phyloP scores from a whole-genome alignment of 2,888 invertebrate genomes.

The Arrhopalites spinosus region DNA sequence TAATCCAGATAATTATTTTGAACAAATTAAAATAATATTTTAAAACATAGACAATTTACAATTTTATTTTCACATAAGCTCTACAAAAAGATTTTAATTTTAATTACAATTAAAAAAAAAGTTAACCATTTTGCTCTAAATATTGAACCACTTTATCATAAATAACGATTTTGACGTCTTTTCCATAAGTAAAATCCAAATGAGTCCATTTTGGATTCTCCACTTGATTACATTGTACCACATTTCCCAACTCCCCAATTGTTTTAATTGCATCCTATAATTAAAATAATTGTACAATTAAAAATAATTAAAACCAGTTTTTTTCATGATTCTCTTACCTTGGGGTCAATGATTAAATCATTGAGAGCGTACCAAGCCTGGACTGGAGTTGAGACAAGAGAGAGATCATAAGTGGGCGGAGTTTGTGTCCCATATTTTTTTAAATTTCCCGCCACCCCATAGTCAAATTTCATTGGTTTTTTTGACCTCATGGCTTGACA shows the following conservation, averaged over 20 bases:
- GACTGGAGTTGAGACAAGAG: not conserved
- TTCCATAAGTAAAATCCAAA: not conserved
- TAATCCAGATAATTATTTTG: too few relatives aligned
- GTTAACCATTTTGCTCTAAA: too few relatives aligned
- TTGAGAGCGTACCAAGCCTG: not conserved
- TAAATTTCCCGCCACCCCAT: too few relatives aligned
- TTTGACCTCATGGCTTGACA: too few relatives aligned
- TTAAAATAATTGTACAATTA: not conserved
- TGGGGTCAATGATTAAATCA: not conserved
- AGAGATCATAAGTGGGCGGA: not conserved
- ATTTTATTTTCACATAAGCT: too few relatives aligned
- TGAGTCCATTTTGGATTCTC: not conserved
- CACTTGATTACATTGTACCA: not conserved
- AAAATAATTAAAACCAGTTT: not conserved
- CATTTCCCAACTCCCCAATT: not conserved
- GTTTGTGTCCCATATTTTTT: not conserved
- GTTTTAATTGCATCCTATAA: not conserved
- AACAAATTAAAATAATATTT: too few relatives aligned
- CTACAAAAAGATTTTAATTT: too few relatives aligned
- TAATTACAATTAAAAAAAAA: too few relatives aligned
- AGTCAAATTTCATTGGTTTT: too few relatives aligned
- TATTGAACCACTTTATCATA: too few relatives aligned
- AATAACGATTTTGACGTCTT: not conserved
- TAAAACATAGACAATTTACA: too few relatives aligned
- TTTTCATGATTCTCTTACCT: not conserved